Evolutionary conservation across 2,797 vertebrate genomes (phyloP).

Genomic region (Saxicola maurus): DNA sequence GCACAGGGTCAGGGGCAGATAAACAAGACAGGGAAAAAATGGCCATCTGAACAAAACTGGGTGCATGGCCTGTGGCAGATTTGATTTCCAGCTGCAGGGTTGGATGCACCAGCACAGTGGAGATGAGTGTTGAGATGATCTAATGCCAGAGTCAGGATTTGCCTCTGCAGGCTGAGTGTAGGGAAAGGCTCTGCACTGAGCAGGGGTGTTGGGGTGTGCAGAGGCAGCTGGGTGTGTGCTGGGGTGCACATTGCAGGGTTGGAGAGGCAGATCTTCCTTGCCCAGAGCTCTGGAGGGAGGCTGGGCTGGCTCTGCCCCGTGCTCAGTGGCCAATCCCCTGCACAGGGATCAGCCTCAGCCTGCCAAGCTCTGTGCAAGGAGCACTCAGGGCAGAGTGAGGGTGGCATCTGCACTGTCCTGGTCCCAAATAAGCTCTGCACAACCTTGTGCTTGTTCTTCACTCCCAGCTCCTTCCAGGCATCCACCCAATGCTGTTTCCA

Average conservation of each 20-base stretch:
- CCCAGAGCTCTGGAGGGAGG: neutral
- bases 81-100: neutral
- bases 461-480: neutral
- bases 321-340: neutral
- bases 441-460: neutral
- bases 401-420: neutral
- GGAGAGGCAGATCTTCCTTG: neutral
- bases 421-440: neutral
- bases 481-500: neutral
- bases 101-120: neutral
- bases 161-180: neutral
- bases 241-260: neutral
- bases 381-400: accelerated
- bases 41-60: neutral
- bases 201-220: neutral
- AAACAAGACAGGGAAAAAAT: neutral
- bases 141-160: neutral
- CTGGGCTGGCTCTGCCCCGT: neutral
- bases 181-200: neutral
- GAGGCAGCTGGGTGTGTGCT: neutral
- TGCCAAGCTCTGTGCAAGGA: accelerated
- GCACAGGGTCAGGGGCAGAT: neutral
- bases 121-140: neutral
- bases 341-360: neutral
- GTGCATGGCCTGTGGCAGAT: neutral